These are phyloP conservation scores for Agrilus planipennis DNA, from an alignment of 1,140 invertebrate species.

Conservation along the genomic window DNA sequence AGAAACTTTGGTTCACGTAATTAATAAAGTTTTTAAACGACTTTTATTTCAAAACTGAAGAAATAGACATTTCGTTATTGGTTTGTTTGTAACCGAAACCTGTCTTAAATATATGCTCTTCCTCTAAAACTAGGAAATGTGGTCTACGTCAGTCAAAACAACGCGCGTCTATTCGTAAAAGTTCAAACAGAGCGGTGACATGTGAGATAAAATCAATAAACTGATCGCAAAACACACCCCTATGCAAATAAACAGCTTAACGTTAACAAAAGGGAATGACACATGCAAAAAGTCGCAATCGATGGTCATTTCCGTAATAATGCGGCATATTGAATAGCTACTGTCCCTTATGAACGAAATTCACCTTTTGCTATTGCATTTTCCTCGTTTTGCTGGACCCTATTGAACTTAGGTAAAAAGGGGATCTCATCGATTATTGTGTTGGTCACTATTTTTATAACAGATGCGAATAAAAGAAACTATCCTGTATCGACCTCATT, in stretches of 20 bases:
- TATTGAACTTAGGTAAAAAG: background rate
- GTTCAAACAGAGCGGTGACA: too few relatives aligned
- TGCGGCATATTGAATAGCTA: background rate
- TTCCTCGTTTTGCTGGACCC: background rate
- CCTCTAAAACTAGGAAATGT: too few relatives aligned
- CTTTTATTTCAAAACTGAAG: too few relatives aligned
- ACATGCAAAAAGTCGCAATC: conserved; percentile 2
- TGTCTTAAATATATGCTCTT: too few relatives aligned
- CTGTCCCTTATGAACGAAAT: conserved; percentile 1
- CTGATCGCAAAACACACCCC: background rate
- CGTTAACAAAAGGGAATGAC: background rate
- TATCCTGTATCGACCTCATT: too few relatives aligned
- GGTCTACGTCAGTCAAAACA: too few relatives aligned
- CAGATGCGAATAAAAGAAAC: background rate
- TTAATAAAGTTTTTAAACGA: too few relatives aligned
- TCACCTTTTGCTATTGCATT: background rate
- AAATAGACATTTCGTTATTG: too few relatives aligned
- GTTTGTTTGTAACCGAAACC: too few relatives aligned
- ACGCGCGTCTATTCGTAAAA: too few relatives aligned
- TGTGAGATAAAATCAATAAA: too few relatives aligned
- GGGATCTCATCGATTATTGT: background rate
- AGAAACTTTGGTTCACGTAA: too few relatives aligned
- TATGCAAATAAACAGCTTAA: conserved; percentile 6
- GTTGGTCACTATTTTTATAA: background rate
- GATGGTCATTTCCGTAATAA: conserved; percentile 4